These are phyloP conservation scores for Phymatocera aterrima DNA, from an alignment of 2,888 invertebrate species.

Conservation along the genomic window DNA sequence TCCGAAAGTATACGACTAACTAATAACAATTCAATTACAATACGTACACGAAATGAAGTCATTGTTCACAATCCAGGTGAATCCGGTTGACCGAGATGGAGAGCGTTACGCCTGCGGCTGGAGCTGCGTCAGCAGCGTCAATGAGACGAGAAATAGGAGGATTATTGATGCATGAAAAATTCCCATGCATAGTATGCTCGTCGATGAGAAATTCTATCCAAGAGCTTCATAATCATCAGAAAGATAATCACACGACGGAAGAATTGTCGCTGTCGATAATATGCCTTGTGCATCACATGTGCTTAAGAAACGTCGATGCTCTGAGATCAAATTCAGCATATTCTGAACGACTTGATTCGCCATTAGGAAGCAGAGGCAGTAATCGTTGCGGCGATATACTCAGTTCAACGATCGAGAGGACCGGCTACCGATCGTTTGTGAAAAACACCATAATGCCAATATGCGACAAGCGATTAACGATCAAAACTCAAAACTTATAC, in stretches of 20 bases:
- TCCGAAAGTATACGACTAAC: too few species aligned
- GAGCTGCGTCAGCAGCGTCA: too few species aligned
- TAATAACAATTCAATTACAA: too few species aligned
- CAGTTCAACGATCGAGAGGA: too few species aligned
- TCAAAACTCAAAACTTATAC: not conserved
- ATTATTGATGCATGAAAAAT: conserved; percentile 45
- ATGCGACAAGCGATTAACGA: not conserved
- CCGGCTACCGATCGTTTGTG: too few species aligned
- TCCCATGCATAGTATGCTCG: conserved; percentile 63
- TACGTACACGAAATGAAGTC: too few species aligned
- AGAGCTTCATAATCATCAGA: conserved; percentile 64
- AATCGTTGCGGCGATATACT: too few species aligned
- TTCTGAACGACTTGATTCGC: not conserved
- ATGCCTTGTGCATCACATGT: conserved; percentile 23
- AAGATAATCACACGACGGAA: conserved; percentile 59
- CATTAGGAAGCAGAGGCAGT: not conserved
- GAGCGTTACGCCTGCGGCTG: not conserved
- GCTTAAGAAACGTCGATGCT: not conserved
- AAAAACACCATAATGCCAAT: not conserved
- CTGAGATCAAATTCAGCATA: not conserved
- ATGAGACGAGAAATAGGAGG: not conserved
- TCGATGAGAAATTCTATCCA: conserved; percentile 53
- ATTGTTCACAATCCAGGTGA: too few species aligned
- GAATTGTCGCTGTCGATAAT: conserved; percentile 64
- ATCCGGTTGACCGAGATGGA: too few species aligned